A percentile compares a stretch with the other conserved stretches of the same genome.
phyloP scores from a whole-genome alignment of 2,888 invertebrate genomes.

The Sussaba pulchella region DNA sequence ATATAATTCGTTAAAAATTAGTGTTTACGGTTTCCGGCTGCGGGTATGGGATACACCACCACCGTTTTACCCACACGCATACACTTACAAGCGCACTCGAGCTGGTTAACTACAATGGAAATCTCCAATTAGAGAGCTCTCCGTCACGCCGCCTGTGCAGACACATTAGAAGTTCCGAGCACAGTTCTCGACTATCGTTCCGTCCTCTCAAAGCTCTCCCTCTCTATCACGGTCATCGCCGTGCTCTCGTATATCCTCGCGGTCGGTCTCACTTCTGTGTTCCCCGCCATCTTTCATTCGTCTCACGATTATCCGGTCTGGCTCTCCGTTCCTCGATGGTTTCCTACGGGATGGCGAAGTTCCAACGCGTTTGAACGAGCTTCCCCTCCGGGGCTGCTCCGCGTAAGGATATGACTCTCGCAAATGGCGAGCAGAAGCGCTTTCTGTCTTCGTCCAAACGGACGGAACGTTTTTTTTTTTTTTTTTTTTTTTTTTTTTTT shows the following conservation, averaged over 20 bases:
- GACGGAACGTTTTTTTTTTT: too few species aligned
- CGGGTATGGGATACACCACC: constrained; percentile 43
- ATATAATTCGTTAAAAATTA: constrained; percentile 52
- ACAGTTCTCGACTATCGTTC: constrained; percentile 45
- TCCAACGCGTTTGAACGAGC: too few species aligned
- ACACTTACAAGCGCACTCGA: constrained; percentile 42
- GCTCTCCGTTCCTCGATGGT: constrained; percentile 18
- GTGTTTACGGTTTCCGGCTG: constrained; percentile 66
- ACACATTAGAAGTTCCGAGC: constrained; percentile 64
- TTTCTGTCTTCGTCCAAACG: too few species aligned
- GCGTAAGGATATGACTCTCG: too few species aligned
- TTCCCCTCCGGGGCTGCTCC: too few species aligned
- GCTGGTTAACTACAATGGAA: constrained; percentile 70
- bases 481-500: too few species aligned
- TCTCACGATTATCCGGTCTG: constrained; percentile 47
- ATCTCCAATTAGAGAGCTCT: constrained; percentile 71
- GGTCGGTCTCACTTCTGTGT: constrained; percentile 19
- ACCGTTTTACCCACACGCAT: constrained; percentile 4
- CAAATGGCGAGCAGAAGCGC: too few species aligned
- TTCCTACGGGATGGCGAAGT: too few species aligned
- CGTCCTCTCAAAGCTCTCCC: constrained; percentile 29
- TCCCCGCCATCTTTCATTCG: background rate
- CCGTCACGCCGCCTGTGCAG: constrained; percentile 67
- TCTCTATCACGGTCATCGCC: too few species aligned
- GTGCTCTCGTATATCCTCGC: background rate